phyloP scores from a whole-genome alignment of 2,888 invertebrate species.

The Pterostichus madidus region DNA sequence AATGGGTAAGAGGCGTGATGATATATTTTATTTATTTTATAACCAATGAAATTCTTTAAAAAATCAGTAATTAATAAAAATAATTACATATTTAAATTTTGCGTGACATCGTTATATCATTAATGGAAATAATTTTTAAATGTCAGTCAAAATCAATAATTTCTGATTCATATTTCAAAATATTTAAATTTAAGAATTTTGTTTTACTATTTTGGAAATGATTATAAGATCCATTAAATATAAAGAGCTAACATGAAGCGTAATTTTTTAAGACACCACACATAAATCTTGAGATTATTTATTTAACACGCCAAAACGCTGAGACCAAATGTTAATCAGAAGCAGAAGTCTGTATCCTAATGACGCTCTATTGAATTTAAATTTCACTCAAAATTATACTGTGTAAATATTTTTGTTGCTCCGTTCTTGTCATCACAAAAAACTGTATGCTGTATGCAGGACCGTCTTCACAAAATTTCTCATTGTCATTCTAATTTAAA shows the following conservation, averaged over 20 bases:
- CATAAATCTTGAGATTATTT: constrained; percentile 54
- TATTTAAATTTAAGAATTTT: constrained; percentile 34
- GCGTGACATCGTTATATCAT: neutral
- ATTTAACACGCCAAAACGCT: constrained; percentile 35
- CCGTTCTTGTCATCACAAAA: constrained; percentile 25
- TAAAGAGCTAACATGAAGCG: constrained; percentile 37
- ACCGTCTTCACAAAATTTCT: neutral
- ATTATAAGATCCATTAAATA: constrained; percentile 30
- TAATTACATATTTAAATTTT: no score
- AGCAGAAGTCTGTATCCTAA: constrained; percentile 45
- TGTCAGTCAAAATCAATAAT: neutral
- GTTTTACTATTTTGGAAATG: constrained; percentile 36
- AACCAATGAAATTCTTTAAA: no score
- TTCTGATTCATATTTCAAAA: constrained; percentile 29
- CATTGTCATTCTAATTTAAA: constrained; percentile 2
- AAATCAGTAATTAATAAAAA: no score
- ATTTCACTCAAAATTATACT: constrained; percentile 54
- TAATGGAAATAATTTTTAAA: neutral
- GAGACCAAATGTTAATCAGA: constrained; percentile 41
- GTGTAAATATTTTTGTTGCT: constrained; percentile 56
- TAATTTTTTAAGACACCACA: constrained; percentile 34
- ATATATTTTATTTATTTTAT: no score
- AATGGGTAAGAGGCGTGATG: no score
- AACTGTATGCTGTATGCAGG: neutral
- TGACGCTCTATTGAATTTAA: constrained; percentile 46